Conservation (phyloP, 2,888 invertebrate species). For the Xestia sexstrigata region DNA sequence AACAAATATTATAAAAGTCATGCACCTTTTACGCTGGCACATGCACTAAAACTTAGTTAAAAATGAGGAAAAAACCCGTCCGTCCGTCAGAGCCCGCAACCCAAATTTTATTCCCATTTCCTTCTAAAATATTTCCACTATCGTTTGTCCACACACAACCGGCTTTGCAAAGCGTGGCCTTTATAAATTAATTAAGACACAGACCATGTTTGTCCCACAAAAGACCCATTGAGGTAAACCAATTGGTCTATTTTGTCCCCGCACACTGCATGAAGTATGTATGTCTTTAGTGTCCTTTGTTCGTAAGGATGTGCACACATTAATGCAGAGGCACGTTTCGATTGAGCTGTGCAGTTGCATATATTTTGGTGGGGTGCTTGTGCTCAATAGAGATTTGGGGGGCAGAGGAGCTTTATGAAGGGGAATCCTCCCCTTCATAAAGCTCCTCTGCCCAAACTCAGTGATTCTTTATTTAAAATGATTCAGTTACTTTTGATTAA, state of each 20-base stretch:
- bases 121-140: conserved; percentile 30
- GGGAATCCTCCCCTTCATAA: too few relatives aligned
- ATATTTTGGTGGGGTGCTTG: conserved; percentile 15
- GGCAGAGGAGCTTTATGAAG: background rate
- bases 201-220: conserved; percentile 75
- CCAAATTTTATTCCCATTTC: conserved; percentile 12
- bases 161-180: conserved; percentile 49
- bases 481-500: background rate
- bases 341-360: conserved; percentile 30
- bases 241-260: conserved; percentile 71
- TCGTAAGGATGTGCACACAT: conserved; percentile 35
- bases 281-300: conserved; percentile 50
- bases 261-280: conserved; percentile 61
- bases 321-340: conserved; percentile 41
- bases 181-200: conserved; percentile 73
- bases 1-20: background rate
- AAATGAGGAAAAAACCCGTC: background rate
- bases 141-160: conserved; percentile 7
- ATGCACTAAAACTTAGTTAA: background rate
- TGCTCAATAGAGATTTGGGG: background rate
- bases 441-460: too few relatives aligned
- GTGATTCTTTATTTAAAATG: background rate
- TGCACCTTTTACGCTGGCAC: background rate
- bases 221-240: conserved; percentile 75
- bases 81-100: conserved; percentile 5